Evolutionary conservation across 2,797 vertebrate genomes (phyloP).

Genomic region (Eutrigla gurnardus): DNA sequence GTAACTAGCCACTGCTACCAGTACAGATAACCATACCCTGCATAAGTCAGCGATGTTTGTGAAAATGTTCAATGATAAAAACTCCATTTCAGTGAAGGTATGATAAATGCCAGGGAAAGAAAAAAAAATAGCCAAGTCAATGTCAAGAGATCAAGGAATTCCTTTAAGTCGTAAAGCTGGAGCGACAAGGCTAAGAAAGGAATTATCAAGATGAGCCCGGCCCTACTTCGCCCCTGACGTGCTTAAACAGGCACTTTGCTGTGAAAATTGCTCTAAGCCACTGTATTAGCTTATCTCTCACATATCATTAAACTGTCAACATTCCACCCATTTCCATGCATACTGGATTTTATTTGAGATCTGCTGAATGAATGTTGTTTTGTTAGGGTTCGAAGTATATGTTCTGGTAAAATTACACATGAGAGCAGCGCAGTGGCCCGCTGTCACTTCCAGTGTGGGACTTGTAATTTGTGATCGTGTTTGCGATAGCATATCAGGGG

Average conservation of each 20-base stretch:
- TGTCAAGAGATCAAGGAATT: constrained; percentile 68
- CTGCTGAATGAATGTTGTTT: constrained; percentile 52
- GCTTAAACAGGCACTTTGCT: constrained; percentile 71
- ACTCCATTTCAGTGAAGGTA: constrained; percentile 46
- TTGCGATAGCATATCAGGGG: constrained; percentile 40
- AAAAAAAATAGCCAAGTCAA: constrained; percentile 50
- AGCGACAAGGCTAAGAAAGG: constrained; percentile 73
- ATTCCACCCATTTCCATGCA: constrained; percentile 70
- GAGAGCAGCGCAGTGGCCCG: constrained; percentile 34
- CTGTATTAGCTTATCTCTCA: constrained; percentile 66
- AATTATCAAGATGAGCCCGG: constrained; percentile 70
- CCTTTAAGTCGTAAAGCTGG: constrained; percentile 66
- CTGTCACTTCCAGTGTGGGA: constrained; percentile 29
- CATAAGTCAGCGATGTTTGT: background rate
- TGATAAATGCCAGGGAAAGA: constrained; percentile 30
- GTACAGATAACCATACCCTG: background rate
- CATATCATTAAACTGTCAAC: constrained; percentile 75
- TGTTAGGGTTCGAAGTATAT: constrained; percentile 64
- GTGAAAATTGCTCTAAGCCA: constrained; percentile 68
- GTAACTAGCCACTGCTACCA: background rate
- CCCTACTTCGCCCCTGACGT: constrained; percentile 58
- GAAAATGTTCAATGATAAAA: constrained; percentile 26
- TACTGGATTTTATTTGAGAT: constrained; percentile 71
- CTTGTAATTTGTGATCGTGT: constrained; percentile 45
- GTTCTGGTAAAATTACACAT: constrained; percentile 62